Conservation (phyloP, 1,140 invertebrate species). For the Eupeodes corollae region DNA sequence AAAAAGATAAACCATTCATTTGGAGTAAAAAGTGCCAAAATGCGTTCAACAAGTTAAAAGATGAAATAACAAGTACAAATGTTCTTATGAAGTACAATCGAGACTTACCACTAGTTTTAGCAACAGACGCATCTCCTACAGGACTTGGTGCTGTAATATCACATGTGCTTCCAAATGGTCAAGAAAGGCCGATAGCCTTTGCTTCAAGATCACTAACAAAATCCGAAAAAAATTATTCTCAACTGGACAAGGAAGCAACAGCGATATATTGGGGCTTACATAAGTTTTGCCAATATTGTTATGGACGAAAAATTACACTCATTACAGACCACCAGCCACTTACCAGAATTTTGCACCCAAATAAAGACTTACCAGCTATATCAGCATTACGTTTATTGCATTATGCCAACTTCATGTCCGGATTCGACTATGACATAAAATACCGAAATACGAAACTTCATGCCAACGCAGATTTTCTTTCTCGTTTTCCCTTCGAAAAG, state of each 20-base stretch:
- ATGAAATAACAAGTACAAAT: conserved; percentile 23
- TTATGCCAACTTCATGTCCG: conserved; percentile 17
- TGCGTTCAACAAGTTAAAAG: conserved; percentile 21
- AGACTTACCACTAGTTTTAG: conserved; percentile 24
- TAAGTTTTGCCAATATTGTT: conserved; percentile 31
- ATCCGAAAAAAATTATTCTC: conserved; percentile 28
- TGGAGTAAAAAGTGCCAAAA: conserved; percentile 21
- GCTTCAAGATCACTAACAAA: conserved; percentile 19
- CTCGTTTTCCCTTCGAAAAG: conserved; percentile 5
- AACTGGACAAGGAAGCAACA: conserved; percentile 32
- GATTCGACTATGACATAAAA: conserved; percentile 13
- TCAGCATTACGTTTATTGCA: conserved; percentile 21
- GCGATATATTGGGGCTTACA: conserved; percentile 18
- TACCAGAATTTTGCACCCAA: conserved; percentile 28
- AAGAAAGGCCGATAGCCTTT: conserved; percentile 17
- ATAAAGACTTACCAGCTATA: conserved; percentile 25
- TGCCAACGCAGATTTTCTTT: conserved; percentile 17
- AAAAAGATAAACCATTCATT: conserved; percentile 15
- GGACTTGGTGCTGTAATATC: conserved; percentile 40
- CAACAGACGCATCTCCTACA: conserved; percentile 39
- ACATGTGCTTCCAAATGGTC: conserved; percentile 33
- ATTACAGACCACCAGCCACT: no score
- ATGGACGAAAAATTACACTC: no score
- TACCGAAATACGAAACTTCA: conserved; percentile 11
- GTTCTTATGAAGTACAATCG: conserved; percentile 29